These are phyloP conservation scores for Centrocercus urophasianus DNA, from an alignment of 2,113 vertebrate genomes.

Conservation along the genomic window DNA sequence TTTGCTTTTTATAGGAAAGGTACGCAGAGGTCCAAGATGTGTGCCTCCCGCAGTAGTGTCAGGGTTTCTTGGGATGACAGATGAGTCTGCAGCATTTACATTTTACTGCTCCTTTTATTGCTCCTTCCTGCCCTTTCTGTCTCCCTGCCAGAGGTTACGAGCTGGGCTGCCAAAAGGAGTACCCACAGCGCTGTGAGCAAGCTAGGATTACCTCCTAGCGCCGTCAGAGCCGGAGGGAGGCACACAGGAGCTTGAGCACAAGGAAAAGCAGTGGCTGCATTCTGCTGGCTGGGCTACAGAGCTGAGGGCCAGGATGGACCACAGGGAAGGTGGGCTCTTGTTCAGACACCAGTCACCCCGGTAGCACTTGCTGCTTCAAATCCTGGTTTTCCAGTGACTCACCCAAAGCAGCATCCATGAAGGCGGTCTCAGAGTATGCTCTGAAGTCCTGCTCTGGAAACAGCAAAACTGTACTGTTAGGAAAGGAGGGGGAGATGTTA, in stretches of 20 bases:
- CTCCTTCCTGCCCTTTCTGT: background rate
- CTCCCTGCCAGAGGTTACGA: background rate
- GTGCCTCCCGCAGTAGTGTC: background rate
- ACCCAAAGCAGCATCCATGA: background rate
- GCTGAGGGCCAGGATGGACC: background rate
- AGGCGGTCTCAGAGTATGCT: background rate
- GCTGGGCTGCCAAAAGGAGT: background rate
- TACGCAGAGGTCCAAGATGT: background rate
- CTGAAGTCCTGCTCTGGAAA: background rate
- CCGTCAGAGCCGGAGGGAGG: rapidly evolving
- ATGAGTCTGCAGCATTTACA: background rate
- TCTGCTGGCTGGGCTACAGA: background rate
- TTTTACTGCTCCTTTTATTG: background rate
- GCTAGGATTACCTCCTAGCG: rapidly evolving
- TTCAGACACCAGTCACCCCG: background rate
- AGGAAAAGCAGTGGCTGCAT: rapidly evolving
- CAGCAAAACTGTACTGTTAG: background rate
- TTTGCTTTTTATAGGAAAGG: background rate
- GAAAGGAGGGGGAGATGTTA: background rate
- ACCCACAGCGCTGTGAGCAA: rapidly evolving
- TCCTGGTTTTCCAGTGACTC: background rate
- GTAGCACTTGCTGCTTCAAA: background rate
- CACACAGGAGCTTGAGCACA: background rate
- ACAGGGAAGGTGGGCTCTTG: background rate
- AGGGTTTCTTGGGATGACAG: background rate